These are phyloP conservation scores for Sceloporus undulatus DNA, from an alignment of 2,113 vertebrate genomes.

Conservation along the genomic window DNA sequence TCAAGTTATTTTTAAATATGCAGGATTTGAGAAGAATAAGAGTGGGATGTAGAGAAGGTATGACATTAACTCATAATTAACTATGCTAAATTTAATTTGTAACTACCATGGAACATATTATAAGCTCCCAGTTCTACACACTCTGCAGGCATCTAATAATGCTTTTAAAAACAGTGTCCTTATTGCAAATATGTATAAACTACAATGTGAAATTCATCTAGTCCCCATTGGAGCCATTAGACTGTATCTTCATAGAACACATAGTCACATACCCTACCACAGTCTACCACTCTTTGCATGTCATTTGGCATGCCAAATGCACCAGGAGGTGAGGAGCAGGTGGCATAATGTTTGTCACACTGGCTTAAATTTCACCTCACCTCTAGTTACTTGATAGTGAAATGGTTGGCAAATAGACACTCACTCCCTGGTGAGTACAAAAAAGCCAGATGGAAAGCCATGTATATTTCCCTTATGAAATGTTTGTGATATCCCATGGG, in stretches of 20 bases:
- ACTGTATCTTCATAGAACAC: background rate
- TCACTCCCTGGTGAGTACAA: background rate
- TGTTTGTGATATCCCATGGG: background rate
- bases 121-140: background rate
- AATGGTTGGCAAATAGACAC: background rate
- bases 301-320: background rate
- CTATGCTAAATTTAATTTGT: background rate
- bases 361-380: background rate
- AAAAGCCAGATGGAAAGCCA: background rate
- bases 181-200: background rate
- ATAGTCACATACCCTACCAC: background rate
- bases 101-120: background rate
- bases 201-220: background rate
- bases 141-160: background rate
- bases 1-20: slow-evolving; percentile 5
- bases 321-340: background rate
- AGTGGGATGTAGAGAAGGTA: background rate
- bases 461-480: background rate
- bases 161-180: no score
- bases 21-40: background rate
- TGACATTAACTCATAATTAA: background rate
- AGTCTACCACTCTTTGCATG: background rate
- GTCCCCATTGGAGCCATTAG: background rate
- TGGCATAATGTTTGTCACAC: background rate
- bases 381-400: background rate